Conservation (phyloP, 1,140 invertebrate genomes). For the Macrobrachium nipponense region DNA sequence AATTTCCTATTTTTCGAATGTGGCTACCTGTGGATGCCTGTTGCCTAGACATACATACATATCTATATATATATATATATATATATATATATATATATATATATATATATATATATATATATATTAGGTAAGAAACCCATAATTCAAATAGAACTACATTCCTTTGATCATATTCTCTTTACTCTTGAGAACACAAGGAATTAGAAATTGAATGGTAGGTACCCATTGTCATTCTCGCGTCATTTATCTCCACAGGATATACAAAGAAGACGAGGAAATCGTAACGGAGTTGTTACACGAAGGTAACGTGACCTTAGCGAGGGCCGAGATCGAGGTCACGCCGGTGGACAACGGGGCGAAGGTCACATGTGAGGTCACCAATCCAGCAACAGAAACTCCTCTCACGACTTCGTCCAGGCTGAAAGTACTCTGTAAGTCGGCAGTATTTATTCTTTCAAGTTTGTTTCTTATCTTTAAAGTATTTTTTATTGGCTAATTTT, state of each 20-base stretch:
- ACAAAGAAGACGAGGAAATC: constrained; percentile 1
- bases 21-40: too few species aligned
- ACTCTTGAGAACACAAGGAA: background rate
- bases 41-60: too few species aligned
- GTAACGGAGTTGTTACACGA: background rate
- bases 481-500: background rate
- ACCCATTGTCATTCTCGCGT: too few species aligned
- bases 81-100: too few species aligned
- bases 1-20: too few species aligned
- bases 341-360: constrained; percentile 26
- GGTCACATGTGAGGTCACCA: constrained; percentile 18
- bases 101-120: too few species aligned
- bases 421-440: constrained; percentile 11
- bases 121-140: too few species aligned
- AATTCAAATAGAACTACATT: too few species aligned
- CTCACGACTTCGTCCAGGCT: background rate
- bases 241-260: background rate
- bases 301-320: background rate
- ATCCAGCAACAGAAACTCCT: background rate
- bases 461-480: background rate
- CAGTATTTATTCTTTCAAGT: background rate
- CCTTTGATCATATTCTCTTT: too few species aligned
- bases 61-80: too few species aligned
- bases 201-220: background rate
- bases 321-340: constrained; percentile 1